Conservation (phyloP, 2,113 vertebrate genomes). For the Microtus pennsylvanicus region DNA sequence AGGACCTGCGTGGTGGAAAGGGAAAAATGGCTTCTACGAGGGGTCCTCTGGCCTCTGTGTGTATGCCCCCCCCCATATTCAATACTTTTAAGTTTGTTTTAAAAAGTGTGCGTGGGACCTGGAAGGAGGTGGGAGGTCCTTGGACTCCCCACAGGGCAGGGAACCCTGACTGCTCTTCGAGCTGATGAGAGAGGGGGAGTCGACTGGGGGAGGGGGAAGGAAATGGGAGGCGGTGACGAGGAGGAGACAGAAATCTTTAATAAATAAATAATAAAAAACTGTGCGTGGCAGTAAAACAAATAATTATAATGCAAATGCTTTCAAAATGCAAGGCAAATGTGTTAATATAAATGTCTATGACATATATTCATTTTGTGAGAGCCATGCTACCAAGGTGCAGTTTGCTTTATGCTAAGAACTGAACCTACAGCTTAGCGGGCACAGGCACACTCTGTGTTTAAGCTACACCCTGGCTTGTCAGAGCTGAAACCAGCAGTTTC, state of each 20-base stretch:
- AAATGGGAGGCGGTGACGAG: too few species aligned
- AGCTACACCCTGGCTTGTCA: not conserved
- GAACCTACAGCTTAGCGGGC: not conserved
- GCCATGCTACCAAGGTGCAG: not conserved
- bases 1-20: too few species aligned
- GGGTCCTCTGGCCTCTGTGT: not conserved
- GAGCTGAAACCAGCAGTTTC: not conserved
- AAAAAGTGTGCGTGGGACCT: not conserved
- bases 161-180: too few species aligned
- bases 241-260: too few species aligned
- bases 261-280: too few species aligned
- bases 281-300: conserved; percentile 6
- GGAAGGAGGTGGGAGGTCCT: too few species aligned
- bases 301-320: not conserved
- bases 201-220: too few species aligned
- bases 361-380: not conserved
- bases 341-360: not conserved
- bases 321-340: not conserved
- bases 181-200: too few species aligned
- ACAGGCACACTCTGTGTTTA: not conserved
- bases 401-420: not conserved
- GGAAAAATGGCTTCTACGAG: not conserved
- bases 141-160: too few species aligned
- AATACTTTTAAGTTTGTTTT: not conserved
- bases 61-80: not conserved